Evolutionary conservation across 1,140 invertebrate genomes (phyloP).

Genomic region (Drosophila tsacasi): DNA sequence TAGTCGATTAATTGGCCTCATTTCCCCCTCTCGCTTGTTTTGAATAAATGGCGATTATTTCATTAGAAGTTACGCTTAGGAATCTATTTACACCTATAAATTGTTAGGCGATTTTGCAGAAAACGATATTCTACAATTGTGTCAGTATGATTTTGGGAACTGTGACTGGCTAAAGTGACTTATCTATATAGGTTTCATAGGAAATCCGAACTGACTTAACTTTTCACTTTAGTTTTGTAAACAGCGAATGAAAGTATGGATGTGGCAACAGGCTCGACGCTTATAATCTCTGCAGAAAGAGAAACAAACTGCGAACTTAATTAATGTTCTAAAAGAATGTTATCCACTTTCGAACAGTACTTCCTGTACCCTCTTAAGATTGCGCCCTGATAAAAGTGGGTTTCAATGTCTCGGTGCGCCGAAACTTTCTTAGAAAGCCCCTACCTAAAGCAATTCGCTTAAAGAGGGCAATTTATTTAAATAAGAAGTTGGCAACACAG

Average conservation of each 20-base stretch:
- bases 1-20: slow-evolving; percentile 8
- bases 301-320: background rate
- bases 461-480: too few relatives aligned
- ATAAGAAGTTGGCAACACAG: too few relatives aligned
- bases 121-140: background rate
- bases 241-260: background rate
- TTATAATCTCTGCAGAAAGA: background rate
- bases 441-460: too few relatives aligned
- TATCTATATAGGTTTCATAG: background rate
- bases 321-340: background rate
- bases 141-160: background rate
- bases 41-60: slow-evolving; percentile 4
- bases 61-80: background rate
- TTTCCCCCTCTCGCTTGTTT: background rate
- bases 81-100: background rate
- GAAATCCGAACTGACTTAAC: background rate
- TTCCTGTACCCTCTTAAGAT: too few relatives aligned
- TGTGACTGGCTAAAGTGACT: background rate
- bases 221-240: background rate
- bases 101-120: background rate
- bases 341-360: background rate
- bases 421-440: too few relatives aligned
- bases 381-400: background rate
- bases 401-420: background rate
- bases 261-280: background rate